Evolutionary conservation across 2,113 vertebrate genomes (phyloP).

Genomic region (Scalopus aquaticus): DNA sequence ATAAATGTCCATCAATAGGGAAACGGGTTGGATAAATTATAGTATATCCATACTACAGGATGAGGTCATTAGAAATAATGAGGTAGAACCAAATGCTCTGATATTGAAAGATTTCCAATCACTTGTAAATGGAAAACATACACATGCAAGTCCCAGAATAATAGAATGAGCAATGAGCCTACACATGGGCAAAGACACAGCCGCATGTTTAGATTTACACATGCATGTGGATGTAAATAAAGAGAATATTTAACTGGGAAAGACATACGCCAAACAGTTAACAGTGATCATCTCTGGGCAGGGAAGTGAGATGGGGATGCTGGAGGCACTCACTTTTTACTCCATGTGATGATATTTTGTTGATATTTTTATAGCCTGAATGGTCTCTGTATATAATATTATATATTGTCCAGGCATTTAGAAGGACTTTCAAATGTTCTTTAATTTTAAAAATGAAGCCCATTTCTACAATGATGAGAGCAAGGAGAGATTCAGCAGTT

Average conservation of each 20-base stretch:
- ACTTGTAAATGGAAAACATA: not conserved
- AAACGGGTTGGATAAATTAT: not conserved
- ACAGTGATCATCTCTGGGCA: not conserved
- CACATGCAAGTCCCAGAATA: not conserved
- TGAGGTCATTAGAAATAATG: conserved; percentile 50
- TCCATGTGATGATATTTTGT: not conserved
- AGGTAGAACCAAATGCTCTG: not conserved
- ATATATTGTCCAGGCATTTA: not conserved
- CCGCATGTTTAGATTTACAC: not conserved
- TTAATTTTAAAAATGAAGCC: not conserved
- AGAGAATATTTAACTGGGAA: not conserved
- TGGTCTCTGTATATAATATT: not conserved
- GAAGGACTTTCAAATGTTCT: not conserved
- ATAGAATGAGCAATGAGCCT: not conserved
- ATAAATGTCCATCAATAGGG: not conserved
- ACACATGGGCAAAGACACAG: not conserved
- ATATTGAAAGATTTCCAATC: not conserved
- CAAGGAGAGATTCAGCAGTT: not conserved
- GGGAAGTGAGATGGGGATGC: not conserved
- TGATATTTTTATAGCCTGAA: not conserved
- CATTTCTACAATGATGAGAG: not conserved
- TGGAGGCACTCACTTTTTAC: not conserved
- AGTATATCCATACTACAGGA: conserved; percentile 11
- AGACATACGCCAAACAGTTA: not conserved
- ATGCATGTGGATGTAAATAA: not conserved